Base-by-base conservation (phyloP, 2,888 invertebrate genomes). In the Formica aserva region DNA sequence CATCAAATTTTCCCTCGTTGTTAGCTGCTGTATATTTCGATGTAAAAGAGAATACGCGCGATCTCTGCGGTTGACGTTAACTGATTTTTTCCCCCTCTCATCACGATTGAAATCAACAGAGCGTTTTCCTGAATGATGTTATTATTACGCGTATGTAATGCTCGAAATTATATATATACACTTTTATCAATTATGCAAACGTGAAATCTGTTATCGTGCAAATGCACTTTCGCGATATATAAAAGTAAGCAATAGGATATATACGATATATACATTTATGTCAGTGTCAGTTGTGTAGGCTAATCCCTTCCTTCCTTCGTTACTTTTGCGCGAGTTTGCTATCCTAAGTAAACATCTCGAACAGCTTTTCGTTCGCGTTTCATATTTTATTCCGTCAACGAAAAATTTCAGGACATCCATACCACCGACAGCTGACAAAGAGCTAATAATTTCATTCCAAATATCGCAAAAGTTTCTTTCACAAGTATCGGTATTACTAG, bases 1-100 rank as follows among this genome's bases (percentile, higher is more conserved):
- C 77, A 74, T 86, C 86, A 88, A 74, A 82, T 88, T 86, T 75
- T 84, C 86, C 74, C 82, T 77, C 72, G 55, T 38, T 78, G 55
- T 38, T 57, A 13, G 48, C 65, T 32, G 55, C 45, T 63, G 81
- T 45, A 52, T 52, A 32, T 60, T 60, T 78, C 69, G 45, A 78
- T 69, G 78, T 78, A 78, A 78, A 72, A 78, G 69, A 78, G 78
- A 48, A 82, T 82, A 67, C 76, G 29, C 38, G 48, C 67, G 67
- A 55, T 26, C 41, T 75, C 63, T 75, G 82, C 45, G 66, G 69
- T 78, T 78, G 78, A 78, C 78, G 57, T 78, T 78, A 78, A 78
- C 78, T 45, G 78, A 78, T 78, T 78, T 78, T 74, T 78, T 9
- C 8, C 8, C 18, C 3, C 38, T 11, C 35, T 26, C 5, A 52